These are phyloP conservation scores for Pelusios castaneus DNA, from an alignment of 2,113 vertebrate species.

Conservation along the genomic window DNA sequence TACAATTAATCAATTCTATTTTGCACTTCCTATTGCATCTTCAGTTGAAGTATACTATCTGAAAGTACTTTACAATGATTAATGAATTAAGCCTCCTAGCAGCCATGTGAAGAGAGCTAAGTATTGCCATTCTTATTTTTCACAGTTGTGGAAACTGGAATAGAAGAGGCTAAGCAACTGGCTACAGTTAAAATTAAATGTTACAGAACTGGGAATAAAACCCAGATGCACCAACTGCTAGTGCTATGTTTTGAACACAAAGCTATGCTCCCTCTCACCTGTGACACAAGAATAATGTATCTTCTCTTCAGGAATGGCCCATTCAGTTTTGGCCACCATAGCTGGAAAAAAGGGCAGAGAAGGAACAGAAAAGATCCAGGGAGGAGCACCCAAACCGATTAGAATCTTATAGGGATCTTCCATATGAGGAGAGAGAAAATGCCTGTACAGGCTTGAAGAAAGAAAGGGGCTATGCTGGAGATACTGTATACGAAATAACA, in stretches of 20 bases:
- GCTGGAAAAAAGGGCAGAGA: neutral
- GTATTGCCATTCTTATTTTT: conserved; percentile 12
- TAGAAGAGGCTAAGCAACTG: conserved; percentile 2
- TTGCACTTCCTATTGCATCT: conserved; percentile 56
- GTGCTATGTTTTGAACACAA: conserved; percentile 44
- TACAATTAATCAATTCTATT: conserved; percentile 41
- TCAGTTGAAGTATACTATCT: neutral
- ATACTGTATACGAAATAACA: neutral
- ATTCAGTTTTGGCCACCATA: conserved; percentile 14
- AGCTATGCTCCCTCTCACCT: conserved; percentile 24
- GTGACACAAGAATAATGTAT: conserved; percentile 69
- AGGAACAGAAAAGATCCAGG: conserved; percentile 33
- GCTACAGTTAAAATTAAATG: conserved; percentile 38
- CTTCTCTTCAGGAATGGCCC: conserved; percentile 64
- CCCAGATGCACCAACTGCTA: conserved; percentile 50
- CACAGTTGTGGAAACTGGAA: neutral
- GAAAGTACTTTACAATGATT: conserved; percentile 34
- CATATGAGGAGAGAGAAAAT: conserved; percentile 44
- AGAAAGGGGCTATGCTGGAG: neutral
- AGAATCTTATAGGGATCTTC: neutral
- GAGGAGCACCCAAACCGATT: conserved; percentile 23
- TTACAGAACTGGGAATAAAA: conserved; percentile 39
- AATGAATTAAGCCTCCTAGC: neutral
- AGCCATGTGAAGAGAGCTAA: neutral
- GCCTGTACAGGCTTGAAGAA: rapidly evolving